Conservation (phyloP, 2,797 vertebrate species). For the Masticophis lateralis region DNA sequence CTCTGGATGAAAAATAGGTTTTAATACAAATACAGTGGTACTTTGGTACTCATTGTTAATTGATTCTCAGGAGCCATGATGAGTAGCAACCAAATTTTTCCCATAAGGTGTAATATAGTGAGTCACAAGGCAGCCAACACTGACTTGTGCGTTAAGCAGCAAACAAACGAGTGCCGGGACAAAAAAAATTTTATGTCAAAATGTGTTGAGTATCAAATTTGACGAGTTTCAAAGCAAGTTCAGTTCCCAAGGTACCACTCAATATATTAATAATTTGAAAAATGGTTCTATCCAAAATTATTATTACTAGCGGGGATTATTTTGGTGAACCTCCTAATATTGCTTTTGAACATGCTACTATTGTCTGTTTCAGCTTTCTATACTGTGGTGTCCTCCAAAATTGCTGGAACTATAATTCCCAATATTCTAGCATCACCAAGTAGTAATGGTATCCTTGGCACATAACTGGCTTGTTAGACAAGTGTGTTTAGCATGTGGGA, state of each 20-base stretch:
- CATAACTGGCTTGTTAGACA: background rate
- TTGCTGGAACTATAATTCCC: background rate
- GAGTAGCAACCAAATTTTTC: no score
- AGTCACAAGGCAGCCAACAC: no score
- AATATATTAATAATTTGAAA: background rate
- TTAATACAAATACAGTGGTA: background rate
- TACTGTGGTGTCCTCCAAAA: background rate
- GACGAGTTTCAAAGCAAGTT: no score
- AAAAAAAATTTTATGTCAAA: no score
- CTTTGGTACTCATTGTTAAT: no score
- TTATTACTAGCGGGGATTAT: background rate
- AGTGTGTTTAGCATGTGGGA: background rate
- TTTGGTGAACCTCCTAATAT: background rate
- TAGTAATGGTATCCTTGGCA: slow-evolving; percentile 7
- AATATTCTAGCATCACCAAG: background rate
- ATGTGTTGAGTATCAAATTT: no score
- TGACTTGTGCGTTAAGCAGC: no score
- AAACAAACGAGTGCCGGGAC: no score
- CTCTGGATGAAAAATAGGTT: no score
- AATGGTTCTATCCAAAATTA: background rate
- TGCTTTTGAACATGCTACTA: background rate
- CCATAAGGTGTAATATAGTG: no score
- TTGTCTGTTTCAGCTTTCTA: background rate
- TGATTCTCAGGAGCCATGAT: no score
- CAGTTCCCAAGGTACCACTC: no score